Evolutionary conservation across 1,140 invertebrate genomes (phyloP).

Genomic region (Stenopsyche tienmushanensis): DNA sequence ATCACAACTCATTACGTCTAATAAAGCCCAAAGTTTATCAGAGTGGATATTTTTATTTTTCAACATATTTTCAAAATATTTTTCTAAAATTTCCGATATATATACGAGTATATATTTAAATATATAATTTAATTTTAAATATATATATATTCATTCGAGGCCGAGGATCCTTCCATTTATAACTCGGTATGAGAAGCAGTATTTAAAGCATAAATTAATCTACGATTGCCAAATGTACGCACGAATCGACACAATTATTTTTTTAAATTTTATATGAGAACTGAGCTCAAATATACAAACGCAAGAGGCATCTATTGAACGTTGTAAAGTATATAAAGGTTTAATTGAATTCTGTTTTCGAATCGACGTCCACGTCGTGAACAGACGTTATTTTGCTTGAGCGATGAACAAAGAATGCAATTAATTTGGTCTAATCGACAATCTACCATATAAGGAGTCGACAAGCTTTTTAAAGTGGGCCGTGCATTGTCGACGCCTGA

Average conservation of each 20-base stretch:
- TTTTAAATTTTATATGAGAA: too few relatives aligned
- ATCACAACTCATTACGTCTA: slow-evolving; percentile 50
- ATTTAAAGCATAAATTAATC: too few relatives aligned
- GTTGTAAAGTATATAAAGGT: too few relatives aligned
- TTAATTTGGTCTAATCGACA: neutral
- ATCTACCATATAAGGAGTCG: neutral
- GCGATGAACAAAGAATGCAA: too few relatives aligned
- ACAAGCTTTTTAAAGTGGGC: neutral
- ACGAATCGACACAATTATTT: too few relatives aligned
- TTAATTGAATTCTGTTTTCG: too few relatives aligned
- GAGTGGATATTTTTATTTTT: neutral
- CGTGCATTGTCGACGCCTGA: neutral
- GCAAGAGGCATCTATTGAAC: too few relatives aligned
- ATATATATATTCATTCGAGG: slow-evolving; percentile 1
- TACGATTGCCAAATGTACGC: too few relatives aligned
- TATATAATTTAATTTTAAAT: neutral
- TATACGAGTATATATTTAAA: neutral
- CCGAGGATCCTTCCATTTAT: neutral
- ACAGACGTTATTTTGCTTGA: too few relatives aligned
- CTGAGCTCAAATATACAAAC: too few relatives aligned
- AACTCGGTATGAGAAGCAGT: neutral
- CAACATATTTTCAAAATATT: neutral
- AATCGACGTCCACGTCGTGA: too few relatives aligned
- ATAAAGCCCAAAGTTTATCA: too few relatives aligned
- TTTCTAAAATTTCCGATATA: neutral